A percentile compares a stretch with the other conserved stretches of the same genome.
phyloP scores from a whole-genome alignment of 2,797 vertebrate genomes.

The Forpus xanthops region DNA sequence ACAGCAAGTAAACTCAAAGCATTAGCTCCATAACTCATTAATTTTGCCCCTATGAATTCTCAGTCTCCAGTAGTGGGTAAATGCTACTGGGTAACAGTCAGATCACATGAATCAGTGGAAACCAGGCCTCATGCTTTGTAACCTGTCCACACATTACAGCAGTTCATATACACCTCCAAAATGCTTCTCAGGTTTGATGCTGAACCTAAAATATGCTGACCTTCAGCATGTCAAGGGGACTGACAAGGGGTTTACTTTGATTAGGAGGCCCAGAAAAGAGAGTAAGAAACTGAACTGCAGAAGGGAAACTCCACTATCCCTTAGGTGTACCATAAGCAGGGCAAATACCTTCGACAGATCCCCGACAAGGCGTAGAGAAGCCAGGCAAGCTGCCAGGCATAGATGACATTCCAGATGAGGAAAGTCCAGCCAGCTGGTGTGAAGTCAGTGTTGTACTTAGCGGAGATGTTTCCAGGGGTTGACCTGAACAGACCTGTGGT shows the following conservation, averaged over 20 bases:
- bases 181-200: not conserved
- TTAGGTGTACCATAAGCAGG: not conserved
- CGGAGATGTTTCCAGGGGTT: slow-evolving; percentile 65
- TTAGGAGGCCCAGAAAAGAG: not conserved
- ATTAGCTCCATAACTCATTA: not conserved
- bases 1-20: not conserved
- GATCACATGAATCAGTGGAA: accelerated
- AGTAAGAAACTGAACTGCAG: not conserved
- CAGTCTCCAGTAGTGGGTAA: not conserved
- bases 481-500: slow-evolving; percentile 57
- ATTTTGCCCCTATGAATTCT: not conserved
- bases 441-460: slow-evolving; percentile 54
- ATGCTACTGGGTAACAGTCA: not conserved
- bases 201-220: not conserved
- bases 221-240: not conserved
- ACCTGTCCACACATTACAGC: not conserved
- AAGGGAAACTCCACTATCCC: not conserved
- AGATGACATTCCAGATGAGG: slow-evolving; percentile 68
- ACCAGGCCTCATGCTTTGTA: not conserved
- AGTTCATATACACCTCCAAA: not conserved
- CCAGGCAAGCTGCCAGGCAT: slow-evolving; percentile 61
- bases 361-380: slow-evolving; percentile 48
- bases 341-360: slow-evolving; percentile 56
- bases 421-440: slow-evolving; percentile 66
- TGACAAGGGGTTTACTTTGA: not conserved